Percentiles rank a stretch among this genome's conserved stretches.
phyloP scores from a whole-genome alignment of 2,113 vertebrate species.

The Nanorana parkeri region DNA sequence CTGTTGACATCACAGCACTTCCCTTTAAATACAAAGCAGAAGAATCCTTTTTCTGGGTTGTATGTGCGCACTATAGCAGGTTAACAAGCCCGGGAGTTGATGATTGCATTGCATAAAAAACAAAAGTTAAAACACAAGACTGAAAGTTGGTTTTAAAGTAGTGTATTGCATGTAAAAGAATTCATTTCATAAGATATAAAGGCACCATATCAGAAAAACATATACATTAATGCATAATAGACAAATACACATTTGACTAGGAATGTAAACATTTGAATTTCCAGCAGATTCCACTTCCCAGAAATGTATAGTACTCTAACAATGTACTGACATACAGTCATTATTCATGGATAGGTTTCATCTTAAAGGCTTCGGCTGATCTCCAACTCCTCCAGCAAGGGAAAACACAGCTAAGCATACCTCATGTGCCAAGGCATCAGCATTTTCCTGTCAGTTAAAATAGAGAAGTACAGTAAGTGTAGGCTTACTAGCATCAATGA shows the following conservation, averaged over 20 bases:
- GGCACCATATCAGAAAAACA: not conserved
- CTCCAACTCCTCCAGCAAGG: constrained; percentile 87
- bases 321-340: not conserved
- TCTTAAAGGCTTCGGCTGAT: constrained; percentile 77
- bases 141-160: constrained; percentile 24
- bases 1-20: no score
- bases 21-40: no score
- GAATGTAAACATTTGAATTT: constrained; percentile 1
- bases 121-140: not conserved
- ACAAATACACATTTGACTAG: not conserved
- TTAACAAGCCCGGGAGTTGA: no score
- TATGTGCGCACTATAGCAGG: no score
- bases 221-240: not conserved
- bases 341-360: not conserved
- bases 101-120: not conserved
- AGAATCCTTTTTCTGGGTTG: no score
- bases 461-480: not conserved
- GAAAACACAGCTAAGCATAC: constrained; percentile 87
- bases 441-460: constrained; percentile 78
- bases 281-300: not conserved
- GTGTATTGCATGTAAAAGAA: constrained; percentile 8
- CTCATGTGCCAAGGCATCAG: constrained; percentile 85
- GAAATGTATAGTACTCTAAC: not conserved
- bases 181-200: not conserved
- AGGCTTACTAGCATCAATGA: no score